Evolutionary conservation across 2,113 vertebrate genomes (phyloP), one percentile per base, ranked within the genome.

Genomic region (Lontra canadensis): DNA sequence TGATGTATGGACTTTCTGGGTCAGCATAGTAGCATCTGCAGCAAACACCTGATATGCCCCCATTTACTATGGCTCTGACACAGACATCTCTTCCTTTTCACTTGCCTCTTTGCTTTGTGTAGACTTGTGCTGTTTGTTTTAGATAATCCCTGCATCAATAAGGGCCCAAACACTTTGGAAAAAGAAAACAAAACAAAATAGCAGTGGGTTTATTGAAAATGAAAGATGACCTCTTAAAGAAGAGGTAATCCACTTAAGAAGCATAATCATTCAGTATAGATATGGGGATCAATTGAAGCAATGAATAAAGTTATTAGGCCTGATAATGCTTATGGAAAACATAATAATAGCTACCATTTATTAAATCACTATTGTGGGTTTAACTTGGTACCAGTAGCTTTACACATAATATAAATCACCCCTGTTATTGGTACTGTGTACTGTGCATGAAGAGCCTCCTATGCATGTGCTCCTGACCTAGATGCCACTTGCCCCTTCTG

Each of bases 181-280:
- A 85, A 94, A 86, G 21, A 82, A 96, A 95, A 63, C 25, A 90
- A 90, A 96, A 49, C 29, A 57, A 86, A 97, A 91, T 71, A 34
- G 6, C 79, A 88, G 18, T 0, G 59, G 31, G 13, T 23, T 90
- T 97, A 84, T 1, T 73, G 47, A 93, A 90, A 96, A 88, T 44
- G 36, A 96, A 95, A 94, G 4, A 7, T 89, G 69, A 4, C 31
- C 36, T 95, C 49, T 7, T 89, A 82, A 85, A 76, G 47, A 5
- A 79, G 67, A 69, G 2, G 52, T 89, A 69, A 95, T 59, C 49
- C 67, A 93, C 13, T 73, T 86, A n/a, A 61, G n/a, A 88, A 95
- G 12, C 5, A 15, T 61, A 76, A 95, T 73, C 93, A 71, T 87
- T 47, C 61, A 59, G 23, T 42, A 82, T 21, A 76, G 26, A 69